A percentile compares a stretch with the other conserved stretches of the same genome.
Conservation (phyloP, 2,113 vertebrate genomes). For the Micronycteris hirsuta region DNA sequence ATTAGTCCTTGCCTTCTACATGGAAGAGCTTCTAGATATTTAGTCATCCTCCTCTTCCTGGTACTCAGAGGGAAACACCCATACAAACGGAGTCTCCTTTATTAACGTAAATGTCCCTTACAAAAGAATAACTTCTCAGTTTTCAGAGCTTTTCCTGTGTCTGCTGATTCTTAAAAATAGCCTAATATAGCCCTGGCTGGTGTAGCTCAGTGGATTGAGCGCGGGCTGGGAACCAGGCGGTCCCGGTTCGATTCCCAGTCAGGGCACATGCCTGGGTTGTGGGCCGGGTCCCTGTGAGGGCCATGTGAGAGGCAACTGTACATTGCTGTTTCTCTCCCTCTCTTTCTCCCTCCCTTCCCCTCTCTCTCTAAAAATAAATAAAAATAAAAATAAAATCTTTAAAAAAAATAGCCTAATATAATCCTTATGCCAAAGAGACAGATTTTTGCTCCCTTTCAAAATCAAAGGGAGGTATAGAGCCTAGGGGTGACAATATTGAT, state of each 20-base stretch:
- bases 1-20: neutral
- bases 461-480: neutral
- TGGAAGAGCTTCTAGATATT: neutral
- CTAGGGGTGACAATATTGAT: neutral
- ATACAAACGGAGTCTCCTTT: neutral
- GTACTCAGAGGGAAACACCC: neutral
- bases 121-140: neutral
- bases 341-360: too few species aligned
- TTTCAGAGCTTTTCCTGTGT: neutral
- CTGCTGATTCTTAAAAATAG: neutral
- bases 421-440: neutral
- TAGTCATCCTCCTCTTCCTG: neutral
- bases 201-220: too few species aligned
- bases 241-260: too few species aligned
- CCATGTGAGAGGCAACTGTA: too few species aligned
- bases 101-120: neutral
- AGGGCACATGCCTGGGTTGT: too few species aligned
- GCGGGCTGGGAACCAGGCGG: too few species aligned
- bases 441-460: neutral
- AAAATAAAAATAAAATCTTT: too few species aligned
- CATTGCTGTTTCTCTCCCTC: too few species aligned
- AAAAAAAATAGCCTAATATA: neutral
- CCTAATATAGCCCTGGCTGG: too few species aligned
- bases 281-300: too few species aligned
- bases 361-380: too few species aligned